Evolutionary conservation across 2,113 vertebrate species (phyloP), one percentile per base, ranked within the genome.

Genomic region (Cyphotilapia sp.): DNA sequence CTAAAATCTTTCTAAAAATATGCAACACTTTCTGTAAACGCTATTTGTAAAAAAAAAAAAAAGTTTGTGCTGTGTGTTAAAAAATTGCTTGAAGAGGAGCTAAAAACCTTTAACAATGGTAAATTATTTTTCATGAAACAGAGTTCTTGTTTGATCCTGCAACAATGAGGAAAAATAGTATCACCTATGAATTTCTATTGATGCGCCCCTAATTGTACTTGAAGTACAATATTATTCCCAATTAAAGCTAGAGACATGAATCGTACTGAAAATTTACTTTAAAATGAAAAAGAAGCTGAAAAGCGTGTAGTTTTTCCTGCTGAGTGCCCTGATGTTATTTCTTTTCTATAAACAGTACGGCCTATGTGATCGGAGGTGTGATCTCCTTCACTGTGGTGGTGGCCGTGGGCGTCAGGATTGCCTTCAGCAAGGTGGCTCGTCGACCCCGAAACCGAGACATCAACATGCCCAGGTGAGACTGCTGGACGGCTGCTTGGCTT

Each of bases 351-450:
- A 2, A 2, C 91, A 98, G 97, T 81, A 98, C 98, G 4, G 97
- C 97, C 76, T 98, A 98, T 3, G 97, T 98, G 89, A 97, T 98
- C 45, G 98, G 97, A 17, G 98, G 97, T 1, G 98, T 98, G 90
- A 98, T 98, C 93, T 97, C 97, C 92, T 97, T 98, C 95, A 98
- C 98, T 10, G 94, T 98, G 90, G 97, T 97, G 17, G 95, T 97
- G 85, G 98, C 97, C 2, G 97, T 98, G 38, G 97, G 97, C 17
- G 95, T 97, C 87, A 97, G 97, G 93, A 96, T 98, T 89, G 97
- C 97, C 93, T 98, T 98, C 94, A 97, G 97, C 94, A 98, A 98
- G 94, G 96, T 97, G 81, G 97, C 98, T 0, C 97, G 97, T 0
- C 96, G 97, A 35, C 97, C 98, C 8, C 95, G 97, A 9, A 97